Evolutionary conservation across 2,888 invertebrate genomes (phyloP).

Genomic region (Steinernema hermaphroditum): DNA sequence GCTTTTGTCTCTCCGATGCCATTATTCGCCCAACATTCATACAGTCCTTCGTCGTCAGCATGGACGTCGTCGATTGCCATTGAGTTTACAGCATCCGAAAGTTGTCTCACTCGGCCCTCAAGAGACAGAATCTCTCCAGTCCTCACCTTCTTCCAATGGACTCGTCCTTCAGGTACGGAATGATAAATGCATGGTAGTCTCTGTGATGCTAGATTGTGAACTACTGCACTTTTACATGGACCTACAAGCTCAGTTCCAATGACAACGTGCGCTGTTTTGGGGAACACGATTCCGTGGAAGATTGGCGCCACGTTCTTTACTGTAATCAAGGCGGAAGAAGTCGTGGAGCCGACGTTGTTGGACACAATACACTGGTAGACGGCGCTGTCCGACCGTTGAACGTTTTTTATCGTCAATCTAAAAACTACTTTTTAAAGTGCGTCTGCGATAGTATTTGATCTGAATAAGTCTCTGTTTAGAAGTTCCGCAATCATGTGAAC

Average conservation of each 20-base stretch:
- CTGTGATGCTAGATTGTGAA: too few species aligned
- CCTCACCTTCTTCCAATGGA: slow-evolving; percentile 47
- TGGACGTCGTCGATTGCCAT: slow-evolving; percentile 35
- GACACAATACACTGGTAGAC: slow-evolving; percentile 51
- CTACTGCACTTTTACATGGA: background rate
- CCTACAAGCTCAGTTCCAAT: slow-evolving; percentile 52
- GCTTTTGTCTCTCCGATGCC: slow-evolving; percentile 40
- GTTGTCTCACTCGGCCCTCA: slow-evolving; percentile 25
- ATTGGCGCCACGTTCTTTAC: slow-evolving; percentile 52
- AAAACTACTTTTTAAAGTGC: too few species aligned
- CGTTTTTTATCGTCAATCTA: slow-evolving; percentile 41
- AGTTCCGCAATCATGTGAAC: too few species aligned
- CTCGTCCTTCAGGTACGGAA: slow-evolving; percentile 52
- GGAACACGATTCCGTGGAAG: slow-evolving; percentile 60
- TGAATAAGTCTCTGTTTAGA: too few species aligned
- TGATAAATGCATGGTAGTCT: slow-evolving; percentile 59
- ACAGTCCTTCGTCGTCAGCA: slow-evolving; percentile 40
- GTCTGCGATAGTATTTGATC: too few species aligned
- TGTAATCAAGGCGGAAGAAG: slow-evolving; percentile 50
- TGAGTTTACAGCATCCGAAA: slow-evolving; percentile 32
- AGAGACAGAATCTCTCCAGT: slow-evolving; percentile 29
- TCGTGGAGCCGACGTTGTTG: slow-evolving; percentile 42
- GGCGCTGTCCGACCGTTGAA: slow-evolving; percentile 50
- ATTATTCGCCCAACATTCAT: slow-evolving; percentile 44
- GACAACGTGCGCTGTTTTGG: slow-evolving; percentile 54